These are phyloP conservation scores for Diadegma fenestrale DNA, from an alignment of 2,888 invertebrate genomes.

Conservation along the genomic window DNA sequence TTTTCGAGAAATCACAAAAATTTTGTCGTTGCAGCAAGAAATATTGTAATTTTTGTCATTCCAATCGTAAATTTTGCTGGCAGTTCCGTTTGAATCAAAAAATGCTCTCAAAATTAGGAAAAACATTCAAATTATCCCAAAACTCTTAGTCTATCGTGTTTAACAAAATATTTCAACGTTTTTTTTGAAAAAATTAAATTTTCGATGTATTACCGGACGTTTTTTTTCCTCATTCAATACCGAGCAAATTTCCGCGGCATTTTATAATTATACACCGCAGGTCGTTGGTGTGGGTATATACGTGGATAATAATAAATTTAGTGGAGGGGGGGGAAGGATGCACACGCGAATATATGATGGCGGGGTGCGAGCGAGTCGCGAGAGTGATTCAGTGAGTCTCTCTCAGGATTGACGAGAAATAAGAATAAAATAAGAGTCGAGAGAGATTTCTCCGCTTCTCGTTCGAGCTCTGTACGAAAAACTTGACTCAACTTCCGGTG, in stretches of 20 bases:
- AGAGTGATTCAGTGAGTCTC: constrained; percentile 53
- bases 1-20: too few relatives aligned
- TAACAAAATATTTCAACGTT: too few relatives aligned
- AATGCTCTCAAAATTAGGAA: too few relatives aligned
- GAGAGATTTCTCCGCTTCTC: constrained; percentile 26
- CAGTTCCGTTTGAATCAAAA: too few relatives aligned
- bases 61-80: too few relatives aligned
- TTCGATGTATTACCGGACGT: too few relatives aligned
- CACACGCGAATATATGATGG: constrained; percentile 8
- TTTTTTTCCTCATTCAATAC: not conserved
- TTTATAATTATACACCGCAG: not conserved
- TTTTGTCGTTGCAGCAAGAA: too few relatives aligned
- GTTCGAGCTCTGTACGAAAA: constrained; percentile 68
- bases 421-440: constrained; percentile 56
- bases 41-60: too few relatives aligned
- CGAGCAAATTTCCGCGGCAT: not conserved
- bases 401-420: constrained; percentile 25
- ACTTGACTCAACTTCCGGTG: constrained; percentile 72
- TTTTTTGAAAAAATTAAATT: too few relatives aligned
- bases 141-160: too few relatives aligned
- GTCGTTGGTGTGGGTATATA: not conserved
- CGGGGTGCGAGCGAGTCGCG: constrained; percentile 22
- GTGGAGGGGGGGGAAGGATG: not conserved
- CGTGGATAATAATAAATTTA: not conserved
- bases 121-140: too few relatives aligned